Conservation (phyloP, 2,113 vertebrate genomes). For the Solea senegalensis region DNA sequence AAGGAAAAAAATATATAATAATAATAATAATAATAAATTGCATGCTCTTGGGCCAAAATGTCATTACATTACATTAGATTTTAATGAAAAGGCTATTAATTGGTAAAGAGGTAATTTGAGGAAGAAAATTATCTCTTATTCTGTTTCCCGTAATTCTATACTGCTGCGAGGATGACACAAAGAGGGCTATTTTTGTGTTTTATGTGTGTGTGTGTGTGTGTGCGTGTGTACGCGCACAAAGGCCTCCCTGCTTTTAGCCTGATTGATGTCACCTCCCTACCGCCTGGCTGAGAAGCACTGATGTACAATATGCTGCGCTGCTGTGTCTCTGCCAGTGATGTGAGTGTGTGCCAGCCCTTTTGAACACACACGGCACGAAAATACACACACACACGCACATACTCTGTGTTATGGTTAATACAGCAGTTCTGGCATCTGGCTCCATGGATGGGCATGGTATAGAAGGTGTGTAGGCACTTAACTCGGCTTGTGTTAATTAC, state of each 20-base stretch:
- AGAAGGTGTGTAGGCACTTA: slow-evolving; percentile 17
- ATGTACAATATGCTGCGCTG: slow-evolving; percentile 53
- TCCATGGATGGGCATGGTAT: slow-evolving; percentile 25
- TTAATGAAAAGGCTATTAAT: slow-evolving; percentile 52
- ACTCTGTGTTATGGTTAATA: slow-evolving; percentile 41
- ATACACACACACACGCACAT: slow-evolving; percentile 1
- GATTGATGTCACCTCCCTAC: slow-evolving; percentile 65
- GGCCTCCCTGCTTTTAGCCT: slow-evolving; percentile 49
- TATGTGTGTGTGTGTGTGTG: slow-evolving; percentile 1
- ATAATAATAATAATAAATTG: not conserved
- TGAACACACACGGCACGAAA: not conserved
- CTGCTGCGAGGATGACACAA: slow-evolving; percentile 48
- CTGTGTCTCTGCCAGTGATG: slow-evolving; percentile 27
- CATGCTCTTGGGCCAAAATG: slow-evolving; percentile 45
- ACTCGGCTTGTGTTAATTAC: not conserved
- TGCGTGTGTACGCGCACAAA: slow-evolving; percentile 5
- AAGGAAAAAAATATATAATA: slow-evolving; percentile 1
- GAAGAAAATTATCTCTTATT: slow-evolving; percentile 40
- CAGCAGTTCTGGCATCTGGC: slow-evolving; percentile 53
- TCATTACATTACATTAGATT: slow-evolving; percentile 44
- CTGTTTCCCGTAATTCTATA: slow-evolving; percentile 30
- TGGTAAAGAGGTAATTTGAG: slow-evolving; percentile 42
- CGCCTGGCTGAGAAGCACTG: slow-evolving; percentile 30
- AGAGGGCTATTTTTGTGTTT: slow-evolving; percentile 45
- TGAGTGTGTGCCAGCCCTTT: slow-evolving; percentile 10